Evolutionary conservation across 2,888 invertebrate species (phyloP).

Genomic region (Agrochola lota): DNA sequence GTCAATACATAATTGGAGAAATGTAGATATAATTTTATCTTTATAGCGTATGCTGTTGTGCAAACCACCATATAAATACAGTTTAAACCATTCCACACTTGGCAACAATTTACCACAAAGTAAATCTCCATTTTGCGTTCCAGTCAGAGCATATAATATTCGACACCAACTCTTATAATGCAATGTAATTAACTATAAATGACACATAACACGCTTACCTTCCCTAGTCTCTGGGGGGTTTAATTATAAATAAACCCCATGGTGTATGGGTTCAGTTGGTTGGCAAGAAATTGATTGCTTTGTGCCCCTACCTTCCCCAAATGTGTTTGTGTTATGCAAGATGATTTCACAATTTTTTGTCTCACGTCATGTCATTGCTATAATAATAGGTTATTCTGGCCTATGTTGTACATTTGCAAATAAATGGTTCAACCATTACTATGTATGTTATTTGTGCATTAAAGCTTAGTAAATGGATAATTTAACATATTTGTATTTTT

Average conservation of each 20-base stretch:
- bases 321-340: conserved; percentile 23
- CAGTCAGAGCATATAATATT: neutral
- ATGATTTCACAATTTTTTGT: conserved; percentile 11
- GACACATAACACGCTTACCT: neutral
- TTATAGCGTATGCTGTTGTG: conserved; percentile 10
- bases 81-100: conserved; percentile 19
- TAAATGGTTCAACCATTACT: conserved; percentile 83
- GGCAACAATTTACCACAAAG: conserved; percentile 2
- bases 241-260: too few relatives aligned
- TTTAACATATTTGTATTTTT: conserved; percentile 58
- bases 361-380: conserved; percentile 60
- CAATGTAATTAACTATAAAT: neutral
- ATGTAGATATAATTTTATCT: neutral
- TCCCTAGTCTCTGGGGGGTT: neutral
- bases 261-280: neutral
- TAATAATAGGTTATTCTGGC: conserved; percentile 68
- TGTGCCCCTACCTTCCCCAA: conserved; percentile 6
- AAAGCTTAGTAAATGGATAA: conserved; percentile 88
- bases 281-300: conserved; percentile 13
- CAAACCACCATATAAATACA: neutral
- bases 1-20: too few relatives aligned
- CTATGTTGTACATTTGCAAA: conserved; percentile 83
- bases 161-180: neutral
- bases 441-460: conserved; percentile 86
- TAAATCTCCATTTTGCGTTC: conserved; percentile 13